Conservation (phyloP, 1,140 invertebrate genomes). For the Hypothenemus hampei region DNA sequence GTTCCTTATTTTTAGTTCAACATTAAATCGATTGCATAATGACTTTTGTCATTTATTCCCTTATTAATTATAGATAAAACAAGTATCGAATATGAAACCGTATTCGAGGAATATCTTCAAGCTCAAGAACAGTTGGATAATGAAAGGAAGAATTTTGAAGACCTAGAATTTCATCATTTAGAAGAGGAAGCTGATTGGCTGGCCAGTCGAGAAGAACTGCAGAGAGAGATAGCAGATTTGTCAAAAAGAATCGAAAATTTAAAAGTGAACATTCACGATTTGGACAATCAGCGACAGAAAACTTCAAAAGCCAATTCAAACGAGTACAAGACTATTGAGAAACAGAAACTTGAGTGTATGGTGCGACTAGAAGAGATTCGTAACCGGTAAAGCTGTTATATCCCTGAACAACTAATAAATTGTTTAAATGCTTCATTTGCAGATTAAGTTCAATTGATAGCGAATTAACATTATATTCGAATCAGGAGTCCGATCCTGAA, state of each 20-base stretch:
- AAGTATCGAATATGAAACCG: slow-evolving; percentile 29
- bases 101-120: slow-evolving; percentile 56
- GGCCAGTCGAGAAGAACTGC: slow-evolving; percentile 75
- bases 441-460: slow-evolving; percentile 36
- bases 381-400: slow-evolving; percentile 8
- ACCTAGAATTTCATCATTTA: slow-evolving; percentile 88
- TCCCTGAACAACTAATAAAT: neutral
- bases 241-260: slow-evolving; percentile 60
- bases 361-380: slow-evolving; percentile 38
- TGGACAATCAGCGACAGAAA: slow-evolving; percentile 58
- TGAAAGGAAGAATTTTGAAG: slow-evolving; percentile 80
- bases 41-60: no score
- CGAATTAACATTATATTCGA: slow-evolving; percentile 33
- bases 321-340: slow-evolving; percentile 41
- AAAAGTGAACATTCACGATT: slow-evolving; percentile 57
- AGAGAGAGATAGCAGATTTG: slow-evolving; percentile 67
- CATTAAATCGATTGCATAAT: neutral
- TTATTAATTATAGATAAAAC: slow-evolving; percentile 15
- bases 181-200: slow-evolving; percentile 83
- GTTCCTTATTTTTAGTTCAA: neutral
- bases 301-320: slow-evolving; percentile 38
- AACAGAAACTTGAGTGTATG: slow-evolving; percentile 38
- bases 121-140: slow-evolving; percentile 65
- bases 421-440: neutral
- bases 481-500: slow-evolving; percentile 43